Conservation (phyloP, 2,797 vertebrate genomes). For the Sebastes nivosus region DNA sequence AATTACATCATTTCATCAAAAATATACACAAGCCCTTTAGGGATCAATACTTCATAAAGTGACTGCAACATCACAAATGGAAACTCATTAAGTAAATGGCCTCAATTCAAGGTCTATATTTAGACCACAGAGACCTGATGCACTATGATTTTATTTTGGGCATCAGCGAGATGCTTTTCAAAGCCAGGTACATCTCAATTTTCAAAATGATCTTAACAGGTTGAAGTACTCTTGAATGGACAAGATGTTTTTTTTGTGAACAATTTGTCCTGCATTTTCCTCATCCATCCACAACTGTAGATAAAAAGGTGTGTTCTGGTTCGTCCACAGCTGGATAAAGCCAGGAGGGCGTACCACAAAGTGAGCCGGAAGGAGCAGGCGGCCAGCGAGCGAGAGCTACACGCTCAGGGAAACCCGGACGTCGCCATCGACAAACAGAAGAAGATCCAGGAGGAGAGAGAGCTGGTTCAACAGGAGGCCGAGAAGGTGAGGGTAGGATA, state of each 20-base stretch:
- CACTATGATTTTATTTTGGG: background rate
- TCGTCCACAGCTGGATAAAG: constrained; percentile 84
- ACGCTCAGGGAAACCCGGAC: constrained; percentile 83
- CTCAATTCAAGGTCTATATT: constrained; percentile 21
- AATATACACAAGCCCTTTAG: background rate
- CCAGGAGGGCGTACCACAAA: constrained; percentile 82
- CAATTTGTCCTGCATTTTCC: background rate
- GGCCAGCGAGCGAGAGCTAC: constrained; percentile 77
- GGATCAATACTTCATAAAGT: constrained; percentile 20
- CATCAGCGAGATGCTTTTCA: background rate
- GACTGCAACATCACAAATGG: constrained; percentile 17
- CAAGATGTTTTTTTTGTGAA: background rate
- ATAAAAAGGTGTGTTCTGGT: background rate
- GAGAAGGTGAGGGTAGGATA: constrained; percentile 76
- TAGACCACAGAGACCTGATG: constrained; percentile 5
- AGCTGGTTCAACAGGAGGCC: constrained; percentile 80
- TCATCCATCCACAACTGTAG: background rate
- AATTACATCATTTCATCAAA: constrained; percentile 8
- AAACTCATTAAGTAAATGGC: constrained; percentile 30
- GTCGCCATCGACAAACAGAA: constrained; percentile 85
- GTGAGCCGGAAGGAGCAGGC: constrained; percentile 85
- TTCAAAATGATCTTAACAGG: background rate
- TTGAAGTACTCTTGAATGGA: background rate
- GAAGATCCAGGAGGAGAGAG: constrained; percentile 84
- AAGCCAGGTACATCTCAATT: constrained; percentile 1